Evolutionary conservation across 1,140 invertebrate genomes (phyloP).

Genomic region (Megathymus violae): DNA sequence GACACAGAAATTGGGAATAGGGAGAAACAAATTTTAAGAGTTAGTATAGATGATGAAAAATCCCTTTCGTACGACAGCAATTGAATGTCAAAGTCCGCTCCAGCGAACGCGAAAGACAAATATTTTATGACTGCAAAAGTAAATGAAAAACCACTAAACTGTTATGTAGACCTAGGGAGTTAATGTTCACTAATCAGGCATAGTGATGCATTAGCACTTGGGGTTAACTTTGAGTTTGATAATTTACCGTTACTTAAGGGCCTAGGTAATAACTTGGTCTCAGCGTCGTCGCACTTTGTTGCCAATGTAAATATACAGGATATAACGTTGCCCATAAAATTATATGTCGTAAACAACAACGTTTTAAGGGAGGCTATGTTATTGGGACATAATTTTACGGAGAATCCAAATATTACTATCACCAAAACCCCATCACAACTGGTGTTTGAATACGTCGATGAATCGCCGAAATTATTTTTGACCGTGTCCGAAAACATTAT

Average conservation of each 20-base stretch:
- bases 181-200: constrained; percentile 32
- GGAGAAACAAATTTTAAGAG: too few species aligned
- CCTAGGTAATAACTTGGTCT: constrained; percentile 30
- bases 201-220: constrained; percentile 20
- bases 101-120: too few species aligned
- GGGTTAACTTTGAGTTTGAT: constrained; percentile 4
- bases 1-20: too few species aligned
- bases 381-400: constrained; percentile 49
- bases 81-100: too few species aligned
- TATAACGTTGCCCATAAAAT: constrained; percentile 36
- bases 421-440: constrained; percentile 41
- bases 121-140: constrained; percentile 33
- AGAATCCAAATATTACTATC: constrained; percentile 43
- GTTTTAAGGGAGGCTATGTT: constrained; percentile 38
- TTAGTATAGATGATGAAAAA: too few species aligned
- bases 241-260: constrained; percentile 39
- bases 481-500: not conserved
- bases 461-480: not conserved
- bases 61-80: too few species aligned
- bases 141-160: constrained; percentile 20
- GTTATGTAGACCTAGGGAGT: constrained; percentile 42
- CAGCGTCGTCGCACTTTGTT: constrained; percentile 28
- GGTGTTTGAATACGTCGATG: constrained; percentile 27
- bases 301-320: constrained; percentile 37
- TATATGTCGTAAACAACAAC: constrained; percentile 47